A percentile compares a stretch with the other conserved stretches of the same genome.
phyloP scores from a whole-genome alignment of 1,140 invertebrate species.

The Zaprionus davidi region DNA sequence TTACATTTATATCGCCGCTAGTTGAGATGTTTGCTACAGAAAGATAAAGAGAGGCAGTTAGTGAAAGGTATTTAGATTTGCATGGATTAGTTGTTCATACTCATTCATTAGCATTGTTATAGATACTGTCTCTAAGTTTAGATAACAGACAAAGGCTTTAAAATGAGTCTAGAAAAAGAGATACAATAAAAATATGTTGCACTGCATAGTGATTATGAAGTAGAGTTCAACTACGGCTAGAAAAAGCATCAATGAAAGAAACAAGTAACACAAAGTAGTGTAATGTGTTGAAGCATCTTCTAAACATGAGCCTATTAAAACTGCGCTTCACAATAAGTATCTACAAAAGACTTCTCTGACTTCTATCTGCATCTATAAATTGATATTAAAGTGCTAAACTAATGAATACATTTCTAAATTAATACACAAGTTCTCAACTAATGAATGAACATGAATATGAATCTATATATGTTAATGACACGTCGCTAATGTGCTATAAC shows the following conservation, averaged over 20 bases:
- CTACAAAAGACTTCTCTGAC: not conserved
- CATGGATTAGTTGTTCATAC: not conserved
- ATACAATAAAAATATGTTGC: too few relatives aligned
- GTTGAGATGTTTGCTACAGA: constrained; percentile 20
- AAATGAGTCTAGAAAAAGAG: too few relatives aligned
- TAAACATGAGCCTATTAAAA: too few relatives aligned
- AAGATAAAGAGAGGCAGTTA: not conserved
- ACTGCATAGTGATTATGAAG: too few relatives aligned
- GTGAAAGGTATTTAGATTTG: not conserved
- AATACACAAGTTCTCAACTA: not conserved
- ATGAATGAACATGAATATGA: not conserved
- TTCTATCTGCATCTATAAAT: not conserved
- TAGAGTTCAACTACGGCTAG: too few relatives aligned
- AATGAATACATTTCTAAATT: not conserved
- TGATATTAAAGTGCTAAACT: not conserved
- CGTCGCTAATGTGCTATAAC: constrained; percentile 18
- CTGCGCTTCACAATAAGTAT: too few relatives aligned
- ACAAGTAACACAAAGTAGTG: too few relatives aligned
- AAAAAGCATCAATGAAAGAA: too few relatives aligned
- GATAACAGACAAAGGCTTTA: too few relatives aligned
- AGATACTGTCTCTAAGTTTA: not conserved
- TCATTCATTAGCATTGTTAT: not conserved
- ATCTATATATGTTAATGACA: constrained; percentile 10
- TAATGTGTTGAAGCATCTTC: too few relatives aligned
- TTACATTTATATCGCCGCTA: constrained; percentile 31